Evolutionary conservation across 2,888 invertebrate species (phyloP).

Genomic region (Tetheella fluctuosa): DNA sequence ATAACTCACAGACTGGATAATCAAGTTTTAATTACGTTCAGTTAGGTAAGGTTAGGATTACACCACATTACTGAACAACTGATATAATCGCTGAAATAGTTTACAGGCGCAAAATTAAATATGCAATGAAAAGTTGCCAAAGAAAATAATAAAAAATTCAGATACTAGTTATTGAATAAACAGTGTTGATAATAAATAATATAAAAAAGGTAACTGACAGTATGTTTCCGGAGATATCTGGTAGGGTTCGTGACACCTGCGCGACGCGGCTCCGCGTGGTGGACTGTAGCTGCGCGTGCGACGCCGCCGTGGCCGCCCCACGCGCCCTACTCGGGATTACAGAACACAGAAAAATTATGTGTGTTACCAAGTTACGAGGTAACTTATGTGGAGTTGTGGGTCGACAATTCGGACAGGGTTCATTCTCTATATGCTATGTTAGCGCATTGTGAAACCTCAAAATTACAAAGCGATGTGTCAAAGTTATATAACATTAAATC

Average conservation of each 20-base stretch:
- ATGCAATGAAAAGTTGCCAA: slow-evolving; percentile 13
- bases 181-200: slow-evolving; percentile 18
- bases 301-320: slow-evolving; percentile 50
- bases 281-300: slow-evolving; percentile 64
- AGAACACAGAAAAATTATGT: slow-evolving; percentile 51
- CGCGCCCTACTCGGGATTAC: slow-evolving; percentile 53
- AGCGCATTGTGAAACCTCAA: slow-evolving; percentile 32
- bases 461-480: slow-evolving; percentile 4
- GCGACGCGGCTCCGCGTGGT: slow-evolving; percentile 74
- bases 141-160: slow-evolving; percentile 15
- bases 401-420: slow-evolving; percentile 48
- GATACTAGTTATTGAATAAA: slow-evolving; percentile 19
- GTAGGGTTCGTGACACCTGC: slow-evolving; percentile 61
- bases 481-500: neutral
- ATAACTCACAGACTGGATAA: slow-evolving; percentile 41
- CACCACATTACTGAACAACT: slow-evolving; percentile 45
- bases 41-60: slow-evolving; percentile 67
- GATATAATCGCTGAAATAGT: slow-evolving; percentile 32
- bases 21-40: slow-evolving; percentile 53
- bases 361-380: slow-evolving; percentile 60
- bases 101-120: slow-evolving; percentile 22
- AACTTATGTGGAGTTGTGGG: slow-evolving; percentile 67
- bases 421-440: slow-evolving; percentile 42
- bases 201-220: slow-evolving; percentile 42
- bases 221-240: slow-evolving; percentile 35